A percentile compares a stretch with the other conserved stretches of the same genome.
phyloP scores from a whole-genome alignment of 2,113 vertebrate species.

The Martes martes region DNA sequence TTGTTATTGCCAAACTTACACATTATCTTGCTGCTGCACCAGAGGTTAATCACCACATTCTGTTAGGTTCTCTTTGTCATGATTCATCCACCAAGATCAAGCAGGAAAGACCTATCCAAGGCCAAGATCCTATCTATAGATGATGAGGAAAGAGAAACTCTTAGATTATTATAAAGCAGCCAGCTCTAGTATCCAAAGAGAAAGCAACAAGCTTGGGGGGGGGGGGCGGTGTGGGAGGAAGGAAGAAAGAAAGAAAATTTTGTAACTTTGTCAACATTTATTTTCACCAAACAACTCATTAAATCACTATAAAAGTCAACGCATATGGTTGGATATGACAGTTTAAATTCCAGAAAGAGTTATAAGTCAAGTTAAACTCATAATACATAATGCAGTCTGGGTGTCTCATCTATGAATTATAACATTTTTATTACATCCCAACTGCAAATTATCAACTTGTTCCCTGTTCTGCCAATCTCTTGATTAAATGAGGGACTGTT shows the following conservation, averaged over 20 bases:
- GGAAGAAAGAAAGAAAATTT: slow-evolving; percentile 18
- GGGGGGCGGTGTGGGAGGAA: background rate
- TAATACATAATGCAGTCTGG: slow-evolving; percentile 50
- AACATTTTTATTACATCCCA: slow-evolving; percentile 71
- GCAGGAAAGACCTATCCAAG: background rate
- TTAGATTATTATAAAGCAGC: background rate
- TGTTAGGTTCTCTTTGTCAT: background rate
- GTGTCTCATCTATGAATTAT: slow-evolving; percentile 61
- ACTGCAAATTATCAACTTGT: slow-evolving; percentile 73
- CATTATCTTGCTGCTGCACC: background rate
- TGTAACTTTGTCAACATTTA: slow-evolving; percentile 73
- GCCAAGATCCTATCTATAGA: background rate
- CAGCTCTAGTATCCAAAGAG: slow-evolving; percentile 22
- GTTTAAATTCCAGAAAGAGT: slow-evolving; percentile 68
- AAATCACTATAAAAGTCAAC: slow-evolving; percentile 75
- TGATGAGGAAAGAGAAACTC: background rate
- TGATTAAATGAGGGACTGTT: slow-evolving; percentile 72
- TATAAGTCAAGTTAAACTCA: slow-evolving; percentile 70
- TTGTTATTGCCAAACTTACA: background rate
- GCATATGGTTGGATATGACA: slow-evolving; percentile 64
- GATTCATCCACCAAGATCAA: background rate
- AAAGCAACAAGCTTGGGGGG: background rate
- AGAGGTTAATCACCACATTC: background rate
- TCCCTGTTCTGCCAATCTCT: slow-evolving; percentile 68
- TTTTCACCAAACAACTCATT: slow-evolving; percentile 77